A percentile compares a stretch with the other conserved stretches of the same genome.
Conservation (phyloP, 2,888 invertebrate genomes). For the Endotricha flammealis region DNA sequence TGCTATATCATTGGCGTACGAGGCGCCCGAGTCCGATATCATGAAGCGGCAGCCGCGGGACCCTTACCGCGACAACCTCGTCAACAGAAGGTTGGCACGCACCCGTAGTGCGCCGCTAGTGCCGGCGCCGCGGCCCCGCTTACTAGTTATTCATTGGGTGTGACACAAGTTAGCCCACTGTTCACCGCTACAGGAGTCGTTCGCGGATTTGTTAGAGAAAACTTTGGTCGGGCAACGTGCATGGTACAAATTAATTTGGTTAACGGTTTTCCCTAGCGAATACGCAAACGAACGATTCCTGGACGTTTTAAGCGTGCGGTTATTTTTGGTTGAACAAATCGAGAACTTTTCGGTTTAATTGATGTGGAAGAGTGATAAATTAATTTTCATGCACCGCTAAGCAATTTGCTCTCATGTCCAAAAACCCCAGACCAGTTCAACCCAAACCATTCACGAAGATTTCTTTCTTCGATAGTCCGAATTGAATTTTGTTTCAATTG, state of each 20-base stretch:
- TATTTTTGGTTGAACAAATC: constrained; percentile 60
- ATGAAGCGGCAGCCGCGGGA: constrained; percentile 99
- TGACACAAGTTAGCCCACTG: constrained; percentile 61
- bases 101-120: constrained; percentile 25
- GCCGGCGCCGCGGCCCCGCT: constrained; percentile 39
- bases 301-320: constrained; percentile 46
- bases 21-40: constrained; percentile 99
- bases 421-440: too few species aligned
- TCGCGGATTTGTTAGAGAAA: not conserved
- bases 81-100: constrained; percentile 95
- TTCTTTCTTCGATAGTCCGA: too few species aligned
- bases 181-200: constrained; percentile 11
- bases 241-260: constrained; percentile 7
- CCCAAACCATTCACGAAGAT: too few species aligned
- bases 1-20: constrained; percentile 99
- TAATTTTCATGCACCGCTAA: constrained; percentile 28
- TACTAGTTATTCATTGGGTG: constrained; percentile 65
- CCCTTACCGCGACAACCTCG: constrained; percentile 98
- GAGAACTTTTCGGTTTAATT: constrained; percentile 43
- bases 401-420: constrained; percentile 34
- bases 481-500: too few species aligned
- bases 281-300: constrained; percentile 8
- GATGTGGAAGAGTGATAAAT: constrained; percentile 76
- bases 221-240: not conserved
- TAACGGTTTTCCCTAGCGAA: constrained; percentile 6